phyloP scores from a whole-genome alignment of 2,797 vertebrate genomes.

The Pangasius djambal region DNA sequence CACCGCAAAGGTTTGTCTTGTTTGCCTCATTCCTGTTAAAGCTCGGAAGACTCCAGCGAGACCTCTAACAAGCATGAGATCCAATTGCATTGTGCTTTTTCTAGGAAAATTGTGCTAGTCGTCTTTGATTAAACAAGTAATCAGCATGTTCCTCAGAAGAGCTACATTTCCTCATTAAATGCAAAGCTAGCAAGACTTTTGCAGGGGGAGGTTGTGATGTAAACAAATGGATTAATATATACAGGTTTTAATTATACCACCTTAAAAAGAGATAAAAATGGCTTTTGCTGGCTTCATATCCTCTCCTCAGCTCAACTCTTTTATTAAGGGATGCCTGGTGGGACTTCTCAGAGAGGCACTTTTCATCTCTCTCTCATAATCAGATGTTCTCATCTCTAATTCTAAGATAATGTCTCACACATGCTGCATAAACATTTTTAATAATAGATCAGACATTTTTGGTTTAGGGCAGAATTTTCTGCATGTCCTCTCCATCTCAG shows the following conservation, averaged over 20 bases:
- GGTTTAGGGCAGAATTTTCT: neutral
- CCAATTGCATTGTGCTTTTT: neutral
- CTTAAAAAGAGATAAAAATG: neutral
- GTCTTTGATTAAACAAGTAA: neutral
- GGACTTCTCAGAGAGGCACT: constrained; percentile 53
- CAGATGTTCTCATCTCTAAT: constrained; percentile 32
- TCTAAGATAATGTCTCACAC: constrained; percentile 16
- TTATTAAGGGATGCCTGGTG: constrained; percentile 64
- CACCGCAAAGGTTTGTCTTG: neutral
- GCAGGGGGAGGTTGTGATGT: neutral
- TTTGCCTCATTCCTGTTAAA: neutral
- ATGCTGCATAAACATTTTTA: constrained; percentile 4
- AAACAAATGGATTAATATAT: constrained; percentile 30
- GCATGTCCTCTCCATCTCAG: neutral
- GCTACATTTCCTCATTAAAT: neutral
- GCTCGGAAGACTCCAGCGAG: neutral
- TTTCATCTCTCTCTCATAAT: constrained; percentile 63
- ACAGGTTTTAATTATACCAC: constrained; percentile 20
- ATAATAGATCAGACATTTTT: neutral
- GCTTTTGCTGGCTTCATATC: neutral
- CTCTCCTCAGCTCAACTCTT: constrained; percentile 56
- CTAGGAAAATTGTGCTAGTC: neutral
- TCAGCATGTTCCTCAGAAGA: neutral
- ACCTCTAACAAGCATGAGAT: neutral
- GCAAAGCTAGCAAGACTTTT: constrained; percentile 15